phyloP scores from a whole-genome alignment of 1,140 invertebrate species.

The Drosophila melanogaster region Release_6_plus_ISO1_MT NT_033779.5:16684501-16685000 shows the following conservation, averaged over 20 bases:
- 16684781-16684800: constrained; percentile 11
- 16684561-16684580: constrained; percentile 41
- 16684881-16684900: neutral
- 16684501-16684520: neutral
- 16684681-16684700: no score
- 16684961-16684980: neutral
- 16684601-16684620: constrained; percentile 27
- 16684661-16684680: neutral
- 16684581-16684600: constrained; percentile 40
- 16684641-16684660: no score
- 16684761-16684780: constrained; percentile 13
- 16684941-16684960: no score
- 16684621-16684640: neutral
- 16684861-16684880: constrained; percentile 18
- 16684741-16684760: neutral
- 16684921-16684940: no score
- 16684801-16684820: constrained; percentile 71
- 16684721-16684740: neutral
- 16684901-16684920: neutral
- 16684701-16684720: neutral
- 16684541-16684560: constrained; percentile 27
- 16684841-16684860: constrained; percentile 11
- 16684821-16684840: constrained; percentile 52
- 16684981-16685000: neutral
- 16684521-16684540: constrained; percentile 34